Base-by-base conservation (phyloP, 2,797 vertebrate genomes). In the Tokudaia muenninki region DNA sequence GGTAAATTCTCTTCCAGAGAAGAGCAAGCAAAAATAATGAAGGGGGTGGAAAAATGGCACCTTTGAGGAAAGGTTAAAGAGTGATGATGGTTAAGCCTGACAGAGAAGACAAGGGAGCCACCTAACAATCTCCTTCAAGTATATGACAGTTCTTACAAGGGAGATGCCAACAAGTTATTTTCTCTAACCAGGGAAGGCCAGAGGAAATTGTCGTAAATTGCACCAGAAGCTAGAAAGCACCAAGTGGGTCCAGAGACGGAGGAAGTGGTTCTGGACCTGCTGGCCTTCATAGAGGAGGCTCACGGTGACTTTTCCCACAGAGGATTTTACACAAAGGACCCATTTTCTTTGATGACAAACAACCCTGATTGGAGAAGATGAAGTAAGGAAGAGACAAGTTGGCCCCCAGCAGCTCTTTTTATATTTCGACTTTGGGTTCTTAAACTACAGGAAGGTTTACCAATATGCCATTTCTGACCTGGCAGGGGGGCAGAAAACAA, bases 21-120 rank as follows among this genome's bases (percentile, higher is more conserved):
- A 70, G 19, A 87, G 37, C 74, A 94, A 80, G 50, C 61, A 74
- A 80, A 21, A 88, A 93, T 77, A 92, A 90, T 29, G 50, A 94
- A 95, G 50, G 88, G 52, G 75, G 74, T 77, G 65, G 93, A 52
- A 83, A 67, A 88, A 90, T 2, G 90, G 90, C 78, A 17, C 57
- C 90, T 96, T 75, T 0, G 1, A 91, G 91, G 41, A 87, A 89
- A 94, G 81, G 92, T 93, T 94, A 88, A 78, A 94, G 95, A 92
- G 86, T 82, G 57, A 37, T 44, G 50, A 92, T 34, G 84, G 84
- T 59, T 93, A 70, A 93, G 81, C 74, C 81, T 95, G 82, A 92
- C 81, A 96, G 55, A 90, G 75, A 95, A 92, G 94, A 59, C 83
- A 47, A 44, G 79, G 72, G 75, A 59, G 90, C 50, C 44, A 84